phyloP scores from a whole-genome alignment of 2,797 vertebrate species.

The Hoplostethus mediterraneus region DNA sequence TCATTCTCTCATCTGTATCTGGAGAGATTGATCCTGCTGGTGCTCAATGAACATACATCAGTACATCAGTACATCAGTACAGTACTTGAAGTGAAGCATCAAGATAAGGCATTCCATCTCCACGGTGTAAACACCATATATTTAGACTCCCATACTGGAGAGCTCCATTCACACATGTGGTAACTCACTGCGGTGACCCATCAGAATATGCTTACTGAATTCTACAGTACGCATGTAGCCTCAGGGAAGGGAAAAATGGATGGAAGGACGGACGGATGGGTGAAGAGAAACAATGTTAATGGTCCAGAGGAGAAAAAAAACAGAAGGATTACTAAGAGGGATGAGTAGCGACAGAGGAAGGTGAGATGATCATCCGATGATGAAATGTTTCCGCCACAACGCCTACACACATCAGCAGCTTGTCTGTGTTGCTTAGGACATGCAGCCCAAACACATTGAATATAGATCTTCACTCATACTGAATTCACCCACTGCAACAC shows the following conservation, averaged over 20 bases:
- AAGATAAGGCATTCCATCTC: conserved; percentile 7
- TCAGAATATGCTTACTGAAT: conserved; percentile 34
- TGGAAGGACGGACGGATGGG: conserved; percentile 2
- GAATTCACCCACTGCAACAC: conserved; percentile 32
- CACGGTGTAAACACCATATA: conserved; percentile 20
- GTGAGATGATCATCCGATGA: conserved; percentile 62
- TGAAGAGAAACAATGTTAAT: conserved; percentile 28
- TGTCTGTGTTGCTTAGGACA: conserved; percentile 64
- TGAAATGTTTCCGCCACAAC: conserved; percentile 56
- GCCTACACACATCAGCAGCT: conserved; percentile 49
- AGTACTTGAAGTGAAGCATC: conserved; percentile 6
- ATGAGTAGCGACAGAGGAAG: conserved; percentile 40
- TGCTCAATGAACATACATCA: background rate
- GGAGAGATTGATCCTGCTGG: conserved; percentile 9
- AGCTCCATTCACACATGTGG: conserved; percentile 10
- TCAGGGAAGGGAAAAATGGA: conserved; percentile 19
- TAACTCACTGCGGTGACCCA: conserved; percentile 36
- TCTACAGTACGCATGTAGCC: conserved; percentile 40
- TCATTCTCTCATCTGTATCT: background rate
- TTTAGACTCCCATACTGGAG: conserved; percentile 4
- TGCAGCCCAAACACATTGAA: conserved; percentile 48
- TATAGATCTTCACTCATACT: conserved; percentile 48
- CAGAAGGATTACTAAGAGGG: conserved; percentile 11
- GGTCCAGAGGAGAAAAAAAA: conserved; percentile 22
- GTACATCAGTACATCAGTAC: background rate